Percentiles rank a stretch among this genome's conserved stretches.
Conservation (phyloP, 2,113 vertebrate species). For the Galeopterus variegatus region DNA sequence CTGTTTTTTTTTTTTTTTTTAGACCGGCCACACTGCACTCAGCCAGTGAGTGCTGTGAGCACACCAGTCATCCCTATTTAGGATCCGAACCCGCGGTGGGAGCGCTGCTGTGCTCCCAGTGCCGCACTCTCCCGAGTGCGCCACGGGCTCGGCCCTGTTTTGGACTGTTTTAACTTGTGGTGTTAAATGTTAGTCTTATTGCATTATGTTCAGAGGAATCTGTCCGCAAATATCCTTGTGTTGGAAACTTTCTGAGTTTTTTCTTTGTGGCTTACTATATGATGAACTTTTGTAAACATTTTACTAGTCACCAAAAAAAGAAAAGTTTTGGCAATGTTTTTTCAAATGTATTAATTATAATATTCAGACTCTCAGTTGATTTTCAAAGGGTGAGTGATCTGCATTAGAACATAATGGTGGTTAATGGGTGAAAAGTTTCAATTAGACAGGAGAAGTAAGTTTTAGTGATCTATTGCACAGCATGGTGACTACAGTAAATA, state of each 20-base stretch:
- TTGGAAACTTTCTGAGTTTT: constrained; percentile 39
- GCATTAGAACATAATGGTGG: neutral
- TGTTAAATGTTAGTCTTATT: constrained; percentile 1
- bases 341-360: constrained; percentile 42
- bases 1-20: too few species aligned
- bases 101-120: too few species aligned
- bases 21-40: too few species aligned
- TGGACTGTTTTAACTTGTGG: constrained; percentile 21
- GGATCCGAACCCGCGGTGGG: too few species aligned
- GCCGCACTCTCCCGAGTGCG: too few species aligned
- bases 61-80: too few species aligned
- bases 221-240: constrained; percentile 9
- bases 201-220: neutral
- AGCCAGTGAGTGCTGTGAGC: too few species aligned
- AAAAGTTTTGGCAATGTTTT: neutral
- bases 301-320: neutral
- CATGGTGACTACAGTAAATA: neutral
- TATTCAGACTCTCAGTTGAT: neutral
- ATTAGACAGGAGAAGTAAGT: neutral
- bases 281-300: neutral
- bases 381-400: constrained; percentile 40
- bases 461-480: neutral
- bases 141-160: too few species aligned
- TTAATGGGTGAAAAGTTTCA: neutral
- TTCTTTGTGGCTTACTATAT: neutral